Conservation (phyloP, 2,797 vertebrate species). For the Pseudocheirus occidentalis region DNA sequence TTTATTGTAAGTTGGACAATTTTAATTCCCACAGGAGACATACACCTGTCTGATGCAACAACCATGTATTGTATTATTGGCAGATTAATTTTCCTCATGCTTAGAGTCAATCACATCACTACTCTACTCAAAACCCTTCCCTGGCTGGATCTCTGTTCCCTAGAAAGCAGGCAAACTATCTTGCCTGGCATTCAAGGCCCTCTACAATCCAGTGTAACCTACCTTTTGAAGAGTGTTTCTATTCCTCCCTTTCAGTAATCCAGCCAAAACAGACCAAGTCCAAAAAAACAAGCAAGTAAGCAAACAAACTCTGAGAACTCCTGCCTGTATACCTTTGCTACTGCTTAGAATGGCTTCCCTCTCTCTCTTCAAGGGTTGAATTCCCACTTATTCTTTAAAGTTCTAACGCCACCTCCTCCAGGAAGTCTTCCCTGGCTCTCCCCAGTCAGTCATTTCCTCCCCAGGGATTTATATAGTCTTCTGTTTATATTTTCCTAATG, state of each 20-base stretch:
- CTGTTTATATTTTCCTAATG: background rate
- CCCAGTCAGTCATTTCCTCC: background rate
- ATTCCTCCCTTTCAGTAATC: background rate
- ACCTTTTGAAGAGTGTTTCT: background rate
- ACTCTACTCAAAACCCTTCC: background rate
- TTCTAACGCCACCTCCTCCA: background rate
- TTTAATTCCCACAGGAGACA: background rate
- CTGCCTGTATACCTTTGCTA: background rate
- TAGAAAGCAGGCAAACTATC: background rate
- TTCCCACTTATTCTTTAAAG: background rate
- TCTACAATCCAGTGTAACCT: background rate
- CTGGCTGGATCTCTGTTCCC: background rate
- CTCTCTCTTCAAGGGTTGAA: background rate
- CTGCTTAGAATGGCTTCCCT: background rate
- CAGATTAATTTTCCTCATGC: background rate
- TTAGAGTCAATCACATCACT: background rate
- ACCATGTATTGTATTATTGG: background rate
- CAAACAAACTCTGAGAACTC: background rate
- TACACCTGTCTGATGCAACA: background rate
- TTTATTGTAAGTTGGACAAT: too few species aligned
- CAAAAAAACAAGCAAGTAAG: background rate
- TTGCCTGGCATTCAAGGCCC: background rate
- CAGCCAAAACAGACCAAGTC: background rate
- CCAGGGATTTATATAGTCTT: background rate
- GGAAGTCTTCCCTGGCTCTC: background rate